A percentile compares a stretch with the other conserved stretches of the same genome.
Evolutionary conservation across 1,140 invertebrate species (phyloP).

Genomic region (Macrobrachium nipponense): DNA sequence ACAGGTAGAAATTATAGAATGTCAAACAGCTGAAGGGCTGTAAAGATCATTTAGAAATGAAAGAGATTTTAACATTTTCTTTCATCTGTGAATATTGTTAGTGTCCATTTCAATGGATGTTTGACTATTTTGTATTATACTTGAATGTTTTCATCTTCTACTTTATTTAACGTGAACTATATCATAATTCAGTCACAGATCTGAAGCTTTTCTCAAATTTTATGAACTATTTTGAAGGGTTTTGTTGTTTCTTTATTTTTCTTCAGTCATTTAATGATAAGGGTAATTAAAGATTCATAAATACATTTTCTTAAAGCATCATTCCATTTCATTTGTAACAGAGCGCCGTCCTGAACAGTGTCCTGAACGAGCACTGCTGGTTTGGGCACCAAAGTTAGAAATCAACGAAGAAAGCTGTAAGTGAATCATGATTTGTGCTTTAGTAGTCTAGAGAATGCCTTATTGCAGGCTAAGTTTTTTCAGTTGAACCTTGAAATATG

Average conservation of each 20-base stretch:
- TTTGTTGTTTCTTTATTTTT: neutral
- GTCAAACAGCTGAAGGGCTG: too few relatives aligned
- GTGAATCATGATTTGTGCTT: constrained; percentile 66
- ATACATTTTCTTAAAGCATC: neutral
- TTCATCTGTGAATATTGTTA: too few relatives aligned
- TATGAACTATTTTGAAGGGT: neutral
- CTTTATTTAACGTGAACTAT: too few relatives aligned
- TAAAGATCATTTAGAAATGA: too few relatives aligned
- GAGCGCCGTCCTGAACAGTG: constrained; percentile 69
- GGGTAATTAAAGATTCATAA: neutral
- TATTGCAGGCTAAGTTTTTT: neutral
- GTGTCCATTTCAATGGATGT: too few relatives aligned
- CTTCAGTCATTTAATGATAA: neutral
- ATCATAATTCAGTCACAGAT: too few relatives aligned
- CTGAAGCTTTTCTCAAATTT: neutral
- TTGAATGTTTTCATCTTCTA: too few relatives aligned
- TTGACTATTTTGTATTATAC: too few relatives aligned
- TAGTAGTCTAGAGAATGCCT: neutral
- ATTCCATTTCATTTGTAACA: constrained; percentile 62
- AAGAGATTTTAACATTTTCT: too few relatives aligned
- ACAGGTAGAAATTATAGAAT: too few relatives aligned
- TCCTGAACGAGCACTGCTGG: constrained; percentile 88
- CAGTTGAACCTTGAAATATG: neutral
- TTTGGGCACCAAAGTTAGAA: constrained; percentile 93
- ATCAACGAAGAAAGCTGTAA: constrained; percentile 89